Evolutionary conservation across 2,888 invertebrate species (phyloP), one percentile per base, ranked within the genome.

Genomic region (Eupithecia centaureata): DNA sequence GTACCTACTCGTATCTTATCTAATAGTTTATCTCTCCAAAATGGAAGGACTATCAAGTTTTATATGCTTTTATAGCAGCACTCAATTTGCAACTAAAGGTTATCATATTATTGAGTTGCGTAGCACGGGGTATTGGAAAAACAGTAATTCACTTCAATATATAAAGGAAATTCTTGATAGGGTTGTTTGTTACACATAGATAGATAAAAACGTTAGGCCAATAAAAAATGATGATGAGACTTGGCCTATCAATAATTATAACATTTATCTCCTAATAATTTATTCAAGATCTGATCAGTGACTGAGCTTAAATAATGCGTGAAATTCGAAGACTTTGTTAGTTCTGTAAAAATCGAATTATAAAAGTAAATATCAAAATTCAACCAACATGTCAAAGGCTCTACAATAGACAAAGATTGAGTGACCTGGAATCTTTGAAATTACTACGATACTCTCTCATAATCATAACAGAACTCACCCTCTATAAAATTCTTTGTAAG

Each of bases 11-110:
- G 28, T 62, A 62, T 63, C 56, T 62, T 35, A 62, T 62, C 61
- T 28, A 27, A 63, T 63, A 38, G 38, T 63, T 63, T 63, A 63
- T 63, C 54, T 61, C 15, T 52, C 15, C 58, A 15, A 51, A 33
- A 32, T 52, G 15, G 13, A 35, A 52, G 25, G 13, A 60, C n/a
- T 38, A 59, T 52, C 60, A 32, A 60, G 32, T 33, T 22, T 52
- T 32, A 54, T 54, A 56, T 56, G 56, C 18, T 56, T 56, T 57
- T 61, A 58, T 67, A 63, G 59, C 63, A 62, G 58, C 58, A 66
- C 66, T 35, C 42, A 27, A 38, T 54, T 30, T 52, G 35, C 47
- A 52, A 22, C 3, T 30, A 5, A 30, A 5, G 30, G 5, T 32
- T 1, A 8, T 5, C 18, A 42, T 10, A 47, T 22, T 47, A 10